These are phyloP conservation scores for Macroteleia sp. DNA, from an alignment of 2,888 invertebrate species.

Conservation along the genomic window DNA sequence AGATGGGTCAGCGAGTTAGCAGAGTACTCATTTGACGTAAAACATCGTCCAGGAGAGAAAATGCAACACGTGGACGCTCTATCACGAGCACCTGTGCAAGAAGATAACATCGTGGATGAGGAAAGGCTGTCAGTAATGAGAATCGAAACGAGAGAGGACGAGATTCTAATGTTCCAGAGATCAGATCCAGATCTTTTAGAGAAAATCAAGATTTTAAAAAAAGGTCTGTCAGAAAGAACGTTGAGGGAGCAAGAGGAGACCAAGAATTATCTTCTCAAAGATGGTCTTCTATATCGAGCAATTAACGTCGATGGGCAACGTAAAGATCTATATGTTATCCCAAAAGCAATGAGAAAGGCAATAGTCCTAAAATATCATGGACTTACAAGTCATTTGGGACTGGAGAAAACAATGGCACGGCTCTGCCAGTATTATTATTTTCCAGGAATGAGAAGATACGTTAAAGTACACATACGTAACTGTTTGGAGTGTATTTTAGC, in stretches of 20 bases:
- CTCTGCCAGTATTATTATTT: too few species aligned
- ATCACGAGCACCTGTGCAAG: slow-evolving; percentile 55
- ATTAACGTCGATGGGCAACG: neutral
- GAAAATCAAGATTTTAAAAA: neutral
- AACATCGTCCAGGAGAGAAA: slow-evolving; percentile 38
- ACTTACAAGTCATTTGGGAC: too few species aligned
- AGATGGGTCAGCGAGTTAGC: slow-evolving; percentile 61
- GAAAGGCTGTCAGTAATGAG: too few species aligned
- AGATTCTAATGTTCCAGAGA: neutral
- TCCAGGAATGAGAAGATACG: too few species aligned
- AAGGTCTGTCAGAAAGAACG: neutral
- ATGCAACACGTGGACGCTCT: slow-evolving; percentile 69
- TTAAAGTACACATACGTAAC: too few species aligned
- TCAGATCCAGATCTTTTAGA: neutral
- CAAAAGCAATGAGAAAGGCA: too few species aligned
- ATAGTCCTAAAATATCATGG: too few species aligned
- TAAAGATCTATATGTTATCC: too few species aligned
- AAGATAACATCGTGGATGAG: neutral
- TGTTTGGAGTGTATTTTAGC: too few species aligned
- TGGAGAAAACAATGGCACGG: too few species aligned
- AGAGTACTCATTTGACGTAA: slow-evolving; percentile 61
- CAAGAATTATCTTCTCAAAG: neutral
- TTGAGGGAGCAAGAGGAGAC: neutral
- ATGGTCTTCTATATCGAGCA: neutral
- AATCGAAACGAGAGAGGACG: too few species aligned